Evolutionary conservation across 2,797 vertebrate species (phyloP).

Genomic region (Chloroceryle amazona): DNA sequence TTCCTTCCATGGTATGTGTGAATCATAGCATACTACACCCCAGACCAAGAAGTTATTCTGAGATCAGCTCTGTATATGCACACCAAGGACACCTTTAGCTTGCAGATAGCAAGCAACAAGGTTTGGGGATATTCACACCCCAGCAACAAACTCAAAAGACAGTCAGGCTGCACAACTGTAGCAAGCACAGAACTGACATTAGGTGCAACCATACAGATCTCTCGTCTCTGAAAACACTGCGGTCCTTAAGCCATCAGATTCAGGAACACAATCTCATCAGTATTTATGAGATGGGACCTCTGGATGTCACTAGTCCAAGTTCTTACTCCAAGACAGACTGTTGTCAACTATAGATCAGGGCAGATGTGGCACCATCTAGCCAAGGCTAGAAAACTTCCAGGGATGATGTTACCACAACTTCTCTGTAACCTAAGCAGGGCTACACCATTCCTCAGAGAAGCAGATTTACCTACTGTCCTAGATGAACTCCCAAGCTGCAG

Average conservation of each 20-base stretch:
- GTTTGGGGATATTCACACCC: background rate
- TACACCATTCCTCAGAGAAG: background rate
- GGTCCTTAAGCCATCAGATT: background rate
- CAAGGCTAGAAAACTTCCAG: background rate
- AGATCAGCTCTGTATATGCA: background rate
- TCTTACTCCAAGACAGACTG: background rate
- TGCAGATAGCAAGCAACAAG: background rate
- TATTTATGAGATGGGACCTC: background rate
- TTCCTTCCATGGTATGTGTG: background rate
- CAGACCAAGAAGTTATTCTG: background rate
- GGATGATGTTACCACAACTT: background rate
- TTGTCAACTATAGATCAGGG: background rate
- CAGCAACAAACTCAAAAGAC: background rate
- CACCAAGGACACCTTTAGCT: background rate
- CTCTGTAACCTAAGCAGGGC: background rate
- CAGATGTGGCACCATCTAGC: background rate
- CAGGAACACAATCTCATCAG: background rate
- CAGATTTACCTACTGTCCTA: fast-evolving
- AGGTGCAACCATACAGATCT: background rate
- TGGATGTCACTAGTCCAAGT: background rate
- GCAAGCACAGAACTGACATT: background rate
- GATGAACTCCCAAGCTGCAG: background rate
- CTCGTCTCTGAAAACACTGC: background rate
- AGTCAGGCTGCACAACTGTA: background rate
- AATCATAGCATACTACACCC: background rate